phyloP scores from a whole-genome alignment of 2,113 vertebrate genomes.

The Ardeotis arabs region DNA sequence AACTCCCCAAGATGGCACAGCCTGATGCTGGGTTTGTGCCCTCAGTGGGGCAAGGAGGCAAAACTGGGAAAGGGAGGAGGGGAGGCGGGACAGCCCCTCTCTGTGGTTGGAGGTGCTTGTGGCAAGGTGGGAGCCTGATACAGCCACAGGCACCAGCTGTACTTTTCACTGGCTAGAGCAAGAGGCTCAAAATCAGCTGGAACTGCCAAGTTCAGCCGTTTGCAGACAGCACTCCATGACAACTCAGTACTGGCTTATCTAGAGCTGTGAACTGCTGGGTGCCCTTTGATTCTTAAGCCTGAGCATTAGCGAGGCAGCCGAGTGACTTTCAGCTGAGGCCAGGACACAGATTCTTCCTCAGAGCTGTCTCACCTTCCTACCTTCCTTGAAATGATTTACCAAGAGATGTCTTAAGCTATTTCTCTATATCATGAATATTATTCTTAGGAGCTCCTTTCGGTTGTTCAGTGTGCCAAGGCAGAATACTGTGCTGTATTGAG shows the following conservation, averaged over 20 bases:
- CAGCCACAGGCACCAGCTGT: background rate
- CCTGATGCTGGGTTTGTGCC: background rate
- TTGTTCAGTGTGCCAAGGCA: background rate
- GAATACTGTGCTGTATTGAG: background rate
- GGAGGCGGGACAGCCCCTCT: rapidly evolving
- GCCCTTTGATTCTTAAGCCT: background rate
- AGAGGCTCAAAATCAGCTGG: background rate
- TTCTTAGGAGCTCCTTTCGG: background rate
- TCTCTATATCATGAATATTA: background rate
- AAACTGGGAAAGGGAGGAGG: rapidly evolving
- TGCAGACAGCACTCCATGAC: background rate
- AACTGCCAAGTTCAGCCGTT: background rate
- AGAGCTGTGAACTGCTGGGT: background rate
- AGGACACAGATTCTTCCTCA: background rate
- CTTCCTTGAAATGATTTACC: background rate
- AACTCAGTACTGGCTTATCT: background rate
- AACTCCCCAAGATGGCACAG: background rate
- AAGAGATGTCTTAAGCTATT: background rate
- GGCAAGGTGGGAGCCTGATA: background rate
- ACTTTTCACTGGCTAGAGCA: background rate
- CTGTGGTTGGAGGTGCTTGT: background rate
- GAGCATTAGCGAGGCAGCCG: background rate
- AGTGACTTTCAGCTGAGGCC: background rate
- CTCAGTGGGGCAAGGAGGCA: background rate
- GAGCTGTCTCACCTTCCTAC: background rate